Evolutionary conservation across 2,888 invertebrate species (phyloP), one percentile per base, ranked within the genome.

Genomic region (Cosmorhoe ocellata): DNA sequence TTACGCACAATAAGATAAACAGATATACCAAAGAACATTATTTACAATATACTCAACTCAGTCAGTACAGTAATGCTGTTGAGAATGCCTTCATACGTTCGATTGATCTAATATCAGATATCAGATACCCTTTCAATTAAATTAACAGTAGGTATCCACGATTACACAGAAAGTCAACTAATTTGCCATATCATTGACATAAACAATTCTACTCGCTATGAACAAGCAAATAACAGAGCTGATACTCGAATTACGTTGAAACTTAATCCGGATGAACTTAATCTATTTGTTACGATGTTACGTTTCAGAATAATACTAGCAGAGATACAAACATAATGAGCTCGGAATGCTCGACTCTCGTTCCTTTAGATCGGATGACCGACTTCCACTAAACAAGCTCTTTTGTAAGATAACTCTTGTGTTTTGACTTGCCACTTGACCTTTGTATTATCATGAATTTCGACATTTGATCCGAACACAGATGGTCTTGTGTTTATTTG

Each of bases 401-500:
- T 30, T 60, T 55, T 67, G 68, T 69, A 71, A 79, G 76, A 80
- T 80, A 79, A 82, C 60, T 66, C 68, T 66, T 79, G 76, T 80
- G 76, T 82, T 83, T 74, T 76, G 76, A 73, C 69, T 76, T 66
- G 63, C 64, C 67, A 66, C 58, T 56, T 71, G 76, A 76, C 76
- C 75, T 79, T 74, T 69, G 61, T 57, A 63, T 74, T 74, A 75
- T 73, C 67, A 72, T 38, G 66, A 75, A 75, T 69, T 69, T 67
- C 70, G 76, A 75, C 66, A 81, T 71, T 66, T 69, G 78, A 81
- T 74, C 70, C 67, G 53, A 49, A 38, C 55, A 66, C 77, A 77
- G 69, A 72, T 73, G 75, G 67, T 24, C 39, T 41, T 39, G 27
- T 39, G 36, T 49, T 51, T 53, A 26, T 56, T 58, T 58, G 44